Conservation (phyloP, 1,140 invertebrate species). For the Lepidurus arcticus region DNA sequence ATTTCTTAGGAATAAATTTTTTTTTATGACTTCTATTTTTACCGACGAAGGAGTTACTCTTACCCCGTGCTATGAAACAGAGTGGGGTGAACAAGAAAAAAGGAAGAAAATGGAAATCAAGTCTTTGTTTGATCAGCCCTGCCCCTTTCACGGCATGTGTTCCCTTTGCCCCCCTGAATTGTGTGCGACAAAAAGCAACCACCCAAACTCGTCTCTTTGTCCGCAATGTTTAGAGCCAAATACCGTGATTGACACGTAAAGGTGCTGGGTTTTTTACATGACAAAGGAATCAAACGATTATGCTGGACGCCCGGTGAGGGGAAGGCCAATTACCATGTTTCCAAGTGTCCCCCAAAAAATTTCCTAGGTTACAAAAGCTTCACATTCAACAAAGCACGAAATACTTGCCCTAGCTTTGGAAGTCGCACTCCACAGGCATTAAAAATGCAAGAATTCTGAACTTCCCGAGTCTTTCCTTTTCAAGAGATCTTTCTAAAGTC, state of each 20-base stretch:
- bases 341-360: not conserved
- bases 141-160: not conserved
- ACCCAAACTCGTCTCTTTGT: not conserved
- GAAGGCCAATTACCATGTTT: not conserved
- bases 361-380: not conserved
- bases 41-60: too few species aligned
- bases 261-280: not conserved
- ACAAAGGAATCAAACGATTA: conserved; percentile 9
- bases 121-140: not conserved
- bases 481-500: too few species aligned
- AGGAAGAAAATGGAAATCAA: not conserved
- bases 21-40: too few species aligned
- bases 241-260: conserved; percentile 2
- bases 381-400: not conserved
- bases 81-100: too few species aligned
- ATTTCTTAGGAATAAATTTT: too few species aligned
- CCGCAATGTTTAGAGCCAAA: not conserved
- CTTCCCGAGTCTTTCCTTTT: too few species aligned
- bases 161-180: not conserved
- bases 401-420: too few species aligned
- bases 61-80: too few species aligned
- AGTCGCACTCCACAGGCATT: too few species aligned
- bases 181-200: not conserved
- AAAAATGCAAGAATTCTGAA: too few species aligned
- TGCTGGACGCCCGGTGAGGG: not conserved